These are phyloP conservation scores for Scarus forsteni DNA, from an alignment of 2,797 vertebrate genomes.

Conservation along the genomic window DNA sequence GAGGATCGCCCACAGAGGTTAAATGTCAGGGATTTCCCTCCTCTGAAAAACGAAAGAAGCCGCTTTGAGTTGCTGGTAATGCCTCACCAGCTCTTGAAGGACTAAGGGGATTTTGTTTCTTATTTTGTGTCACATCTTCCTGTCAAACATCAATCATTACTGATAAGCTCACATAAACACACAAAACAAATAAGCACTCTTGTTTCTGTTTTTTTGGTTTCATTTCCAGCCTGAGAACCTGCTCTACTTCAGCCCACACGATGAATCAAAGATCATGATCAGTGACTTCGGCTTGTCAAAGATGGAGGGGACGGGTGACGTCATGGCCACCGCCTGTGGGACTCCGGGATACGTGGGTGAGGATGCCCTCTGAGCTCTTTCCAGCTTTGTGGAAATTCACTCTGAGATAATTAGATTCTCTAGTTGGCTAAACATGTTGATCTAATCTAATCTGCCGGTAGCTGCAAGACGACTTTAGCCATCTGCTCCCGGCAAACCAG, in stretches of 20 bases:
- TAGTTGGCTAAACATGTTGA: conserved; percentile 48
- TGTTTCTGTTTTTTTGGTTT: background rate
- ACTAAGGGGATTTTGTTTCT: conserved; percentile 27
- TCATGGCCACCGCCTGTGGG: conserved; percentile 97
- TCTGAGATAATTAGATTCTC: conserved; percentile 51
- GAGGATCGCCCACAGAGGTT: conserved; percentile 31
- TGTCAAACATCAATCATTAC: background rate
- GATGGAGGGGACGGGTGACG: conserved; percentile 95
- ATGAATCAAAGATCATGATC: conserved; percentile 98
- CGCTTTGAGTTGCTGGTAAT: conserved; percentile 24
- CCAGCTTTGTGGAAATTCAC: conserved; percentile 34
- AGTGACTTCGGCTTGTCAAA: conserved; percentile 97
- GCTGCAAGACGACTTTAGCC: conserved; percentile 48
- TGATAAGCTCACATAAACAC: background rate
- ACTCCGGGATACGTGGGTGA: conserved; percentile 97
- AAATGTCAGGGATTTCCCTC: conserved; percentile 50
- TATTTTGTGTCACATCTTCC: conserved; percentile 1
- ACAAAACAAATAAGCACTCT: background rate
- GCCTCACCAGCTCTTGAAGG: conserved; percentile 5
- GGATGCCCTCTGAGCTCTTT: conserved; percentile 53
- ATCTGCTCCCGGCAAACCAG: conserved; percentile 41
- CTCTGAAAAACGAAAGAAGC: conserved; percentile 25
- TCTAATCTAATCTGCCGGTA: conserved; percentile 58
- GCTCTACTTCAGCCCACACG: conserved; percentile 94
- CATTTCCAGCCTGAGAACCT: conserved; percentile 92